A percentile compares a stretch with the other conserved stretches of the same genome.
phyloP scores from a whole-genome alignment of 2,888 invertebrate species.

The Aphidoletes aphidimyza region DNA sequence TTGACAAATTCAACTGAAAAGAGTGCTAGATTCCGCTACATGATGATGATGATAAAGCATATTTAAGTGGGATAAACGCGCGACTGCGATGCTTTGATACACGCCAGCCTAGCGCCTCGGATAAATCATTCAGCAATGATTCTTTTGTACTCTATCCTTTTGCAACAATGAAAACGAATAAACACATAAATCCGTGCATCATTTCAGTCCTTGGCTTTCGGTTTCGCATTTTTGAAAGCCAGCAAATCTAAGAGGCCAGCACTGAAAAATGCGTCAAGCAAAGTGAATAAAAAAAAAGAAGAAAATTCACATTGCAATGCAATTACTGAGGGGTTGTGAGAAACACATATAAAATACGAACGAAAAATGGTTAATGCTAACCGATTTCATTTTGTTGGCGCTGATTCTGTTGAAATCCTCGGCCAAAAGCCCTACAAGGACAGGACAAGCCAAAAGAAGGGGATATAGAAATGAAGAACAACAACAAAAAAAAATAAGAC shows the following conservation, averaged over 20 bases:
- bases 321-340: background rate
- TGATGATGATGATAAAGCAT: constrained; percentile 46
- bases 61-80: constrained; percentile 21
- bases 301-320: background rate
- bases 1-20: too few relatives aligned
- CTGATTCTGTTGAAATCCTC: too few relatives aligned
- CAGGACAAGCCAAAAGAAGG: too few relatives aligned
- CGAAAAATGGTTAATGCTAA: background rate
- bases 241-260: too few relatives aligned
- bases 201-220: too few relatives aligned
- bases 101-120: background rate
- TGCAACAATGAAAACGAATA: background rate
- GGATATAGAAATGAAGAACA: too few relatives aligned
- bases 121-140: background rate
- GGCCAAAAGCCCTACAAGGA: too few relatives aligned
- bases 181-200: constrained; percentile 45
- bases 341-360: background rate
- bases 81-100: background rate
- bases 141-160: background rate
- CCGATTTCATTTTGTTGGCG: too few relatives aligned
- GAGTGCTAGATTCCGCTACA: too few relatives aligned
- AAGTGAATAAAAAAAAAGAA: too few relatives aligned
- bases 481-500: background rate
- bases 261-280: constrained; percentile 40
- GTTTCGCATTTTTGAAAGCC: background rate